Percentiles rank a stretch among this genome's conserved stretches.
Conservation (phyloP, 2,888 invertebrate genomes). For the Amphimallon solstitiale region DNA sequence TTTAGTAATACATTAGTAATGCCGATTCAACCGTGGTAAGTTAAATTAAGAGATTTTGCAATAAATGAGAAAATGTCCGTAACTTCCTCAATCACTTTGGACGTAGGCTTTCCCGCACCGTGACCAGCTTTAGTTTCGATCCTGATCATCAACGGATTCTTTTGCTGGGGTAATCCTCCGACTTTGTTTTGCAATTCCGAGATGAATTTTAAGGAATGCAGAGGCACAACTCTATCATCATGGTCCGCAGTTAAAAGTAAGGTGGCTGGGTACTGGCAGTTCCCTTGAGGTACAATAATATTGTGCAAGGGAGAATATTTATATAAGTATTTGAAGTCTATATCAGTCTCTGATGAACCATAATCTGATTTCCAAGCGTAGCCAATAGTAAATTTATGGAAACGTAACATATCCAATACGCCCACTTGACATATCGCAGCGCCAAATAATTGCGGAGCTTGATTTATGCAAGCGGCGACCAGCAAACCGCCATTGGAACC, state of each 20-base stretch:
- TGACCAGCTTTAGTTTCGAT: constrained; percentile 97
- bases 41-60: constrained; percentile 74
- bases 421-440: constrained; percentile 95
- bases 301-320: constrained; percentile 97
- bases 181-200: constrained; percentile 87
- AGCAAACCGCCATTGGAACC: constrained; percentile 97
- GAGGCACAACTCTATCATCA: constrained; percentile 97
- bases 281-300: constrained; percentile 73
- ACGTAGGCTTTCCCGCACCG: constrained; percentile 95
- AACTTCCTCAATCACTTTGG: constrained; percentile 93
- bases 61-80: constrained; percentile 91
- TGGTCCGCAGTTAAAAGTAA: constrained; percentile 96
- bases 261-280: constrained; percentile 87
- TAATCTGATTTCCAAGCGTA: constrained; percentile 97
- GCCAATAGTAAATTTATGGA: constrained; percentile 98
- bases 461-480: constrained; percentile 95
- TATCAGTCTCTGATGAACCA: constrained; percentile 87
- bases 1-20: not conserved
- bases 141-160: constrained; percentile 86
- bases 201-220: constrained; percentile 95
- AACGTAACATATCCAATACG: constrained; percentile 96
- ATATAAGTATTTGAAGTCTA: constrained; percentile 85
- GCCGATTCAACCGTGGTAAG: not conserved
- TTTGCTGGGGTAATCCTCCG: constrained; percentile 72
- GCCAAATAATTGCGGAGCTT: constrained; percentile 93